phyloP scores from a whole-genome alignment of 2,797 vertebrate species.

The Brachyalestes nurse region DNA sequence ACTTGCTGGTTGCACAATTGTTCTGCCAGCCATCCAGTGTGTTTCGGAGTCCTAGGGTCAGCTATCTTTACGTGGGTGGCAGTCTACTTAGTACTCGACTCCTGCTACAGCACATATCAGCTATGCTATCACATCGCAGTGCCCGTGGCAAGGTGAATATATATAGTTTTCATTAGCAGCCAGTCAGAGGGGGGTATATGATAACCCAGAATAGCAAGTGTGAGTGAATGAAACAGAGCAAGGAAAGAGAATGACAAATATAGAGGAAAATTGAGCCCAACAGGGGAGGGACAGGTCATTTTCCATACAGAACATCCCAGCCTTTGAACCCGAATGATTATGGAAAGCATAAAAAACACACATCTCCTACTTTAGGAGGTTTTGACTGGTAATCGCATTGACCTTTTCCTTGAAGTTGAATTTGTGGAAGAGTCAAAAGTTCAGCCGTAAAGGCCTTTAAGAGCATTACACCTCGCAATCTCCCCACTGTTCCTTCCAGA shows the following conservation, averaged over 20 bases:
- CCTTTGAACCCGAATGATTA: not conserved
- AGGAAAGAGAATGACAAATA: constrained; percentile 5
- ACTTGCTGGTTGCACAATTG: not conserved
- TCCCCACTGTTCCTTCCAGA: not conserved
- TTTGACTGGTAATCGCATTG: not conserved
- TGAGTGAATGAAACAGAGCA: constrained; percentile 20
- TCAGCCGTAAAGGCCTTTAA: constrained; percentile 13
- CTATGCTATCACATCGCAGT: constrained; percentile 43
- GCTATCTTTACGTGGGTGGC: constrained; percentile 26
- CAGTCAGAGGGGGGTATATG: constrained; percentile 22
- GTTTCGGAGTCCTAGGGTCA: constrained; percentile 33
- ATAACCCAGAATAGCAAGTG: constrained; percentile 32
- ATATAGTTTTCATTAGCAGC: constrained; percentile 49
- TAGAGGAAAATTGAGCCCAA: not conserved
- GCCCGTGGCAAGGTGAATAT: constrained; percentile 53
- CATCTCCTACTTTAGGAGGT: not conserved
- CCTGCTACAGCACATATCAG: constrained; percentile 42
- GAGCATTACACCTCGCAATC: not conserved
- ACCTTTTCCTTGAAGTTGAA: not conserved
- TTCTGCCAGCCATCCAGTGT: not conserved
- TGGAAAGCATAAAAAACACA: not conserved
- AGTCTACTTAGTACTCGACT: constrained; percentile 19
- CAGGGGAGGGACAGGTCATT: not conserved
- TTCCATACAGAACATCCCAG: not conserved
- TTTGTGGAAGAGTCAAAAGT: constrained; percentile 19